Percentiles rank a stretch among this genome's conserved stretches.
Conservation (phyloP, 1,140 invertebrate genomes). For the Leptoteleia sp. region DNA sequence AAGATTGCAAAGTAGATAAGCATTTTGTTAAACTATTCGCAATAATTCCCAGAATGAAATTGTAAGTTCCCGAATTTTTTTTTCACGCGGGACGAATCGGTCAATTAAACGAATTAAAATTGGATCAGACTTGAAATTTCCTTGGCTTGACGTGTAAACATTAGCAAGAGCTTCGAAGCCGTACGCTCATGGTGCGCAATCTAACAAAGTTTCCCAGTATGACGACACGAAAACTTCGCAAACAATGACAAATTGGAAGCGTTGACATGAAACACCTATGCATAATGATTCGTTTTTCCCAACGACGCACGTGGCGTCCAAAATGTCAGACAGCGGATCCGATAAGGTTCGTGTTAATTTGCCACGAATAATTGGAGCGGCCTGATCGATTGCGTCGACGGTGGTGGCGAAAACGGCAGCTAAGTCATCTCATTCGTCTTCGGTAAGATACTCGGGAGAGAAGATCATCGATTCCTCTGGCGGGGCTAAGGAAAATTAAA, state of each 20-base stretch:
- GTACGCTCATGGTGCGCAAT: too few species aligned
- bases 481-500: conserved; percentile 81
- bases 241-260: conserved; percentile 49
- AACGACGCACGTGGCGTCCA: conserved; percentile 16
- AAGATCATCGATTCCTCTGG: conserved; percentile 79
- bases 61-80: too few species aligned
- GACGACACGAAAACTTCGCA: conserved; percentile 23
- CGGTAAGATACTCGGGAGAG: conserved; percentile 77
- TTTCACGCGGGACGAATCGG: too few species aligned
- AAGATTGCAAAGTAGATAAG: too few species aligned
- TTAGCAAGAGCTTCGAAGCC: too few species aligned
- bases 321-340: conserved; percentile 36
- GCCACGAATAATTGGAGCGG: conserved; percentile 78
- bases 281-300: conserved; percentile 52
- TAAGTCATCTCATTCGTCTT: conserved; percentile 80
- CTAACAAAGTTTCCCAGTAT: conserved; percentile 26
- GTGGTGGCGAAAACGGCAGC: conserved; percentile 76
- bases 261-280: conserved; percentile 45
- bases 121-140: too few species aligned
- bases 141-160: too few species aligned
- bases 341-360: conserved; percentile 75
- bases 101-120: too few species aligned
- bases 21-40: too few species aligned
- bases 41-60: too few species aligned
- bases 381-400: conserved; percentile 74